These are phyloP conservation scores for Megastigmus dorsalis DNA, from an alignment of 2,888 invertebrate species.

Conservation along the genomic window DNA sequence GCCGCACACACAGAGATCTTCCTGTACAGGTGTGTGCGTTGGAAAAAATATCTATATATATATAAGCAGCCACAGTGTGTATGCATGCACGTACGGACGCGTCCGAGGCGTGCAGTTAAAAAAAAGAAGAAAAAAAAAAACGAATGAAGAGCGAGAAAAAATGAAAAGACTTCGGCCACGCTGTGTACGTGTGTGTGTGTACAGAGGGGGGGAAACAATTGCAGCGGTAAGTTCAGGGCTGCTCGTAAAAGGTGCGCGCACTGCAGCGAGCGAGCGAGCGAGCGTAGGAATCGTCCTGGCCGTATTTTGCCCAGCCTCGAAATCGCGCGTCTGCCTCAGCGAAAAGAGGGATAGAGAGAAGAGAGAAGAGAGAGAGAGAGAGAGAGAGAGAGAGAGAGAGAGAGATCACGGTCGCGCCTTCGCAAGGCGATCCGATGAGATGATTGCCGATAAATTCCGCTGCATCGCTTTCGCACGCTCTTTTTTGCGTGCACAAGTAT, in stretches of 20 bases:
- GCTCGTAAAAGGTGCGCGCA: constrained; percentile 23
- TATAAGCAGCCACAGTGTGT: no score
- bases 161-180: no score
- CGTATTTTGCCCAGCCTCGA: no score
- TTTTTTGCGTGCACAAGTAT: constrained; percentile 33
- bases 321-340: no score
- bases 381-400: not conserved
- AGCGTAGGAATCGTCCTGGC: no score
- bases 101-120: no score
- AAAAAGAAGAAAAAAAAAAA: not conserved
- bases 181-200: no score
- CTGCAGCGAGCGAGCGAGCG: no score
- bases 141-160: not conserved
- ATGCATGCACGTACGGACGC: not conserved
- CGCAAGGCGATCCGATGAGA: constrained; percentile 29
- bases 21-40: no score
- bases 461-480: constrained; percentile 35
- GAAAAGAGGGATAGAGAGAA: no score
- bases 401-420: constrained; percentile 10
- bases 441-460: constrained; percentile 39
- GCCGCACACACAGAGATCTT: no score
- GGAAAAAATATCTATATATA: no score
- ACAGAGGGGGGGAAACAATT: constrained; percentile 8
- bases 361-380: constrained; percentile 5
- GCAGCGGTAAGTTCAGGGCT: constrained; percentile 7